Evolutionary conservation across 2,797 vertebrate species (phyloP).

Genomic region (Benthosema pterotum): DNA sequence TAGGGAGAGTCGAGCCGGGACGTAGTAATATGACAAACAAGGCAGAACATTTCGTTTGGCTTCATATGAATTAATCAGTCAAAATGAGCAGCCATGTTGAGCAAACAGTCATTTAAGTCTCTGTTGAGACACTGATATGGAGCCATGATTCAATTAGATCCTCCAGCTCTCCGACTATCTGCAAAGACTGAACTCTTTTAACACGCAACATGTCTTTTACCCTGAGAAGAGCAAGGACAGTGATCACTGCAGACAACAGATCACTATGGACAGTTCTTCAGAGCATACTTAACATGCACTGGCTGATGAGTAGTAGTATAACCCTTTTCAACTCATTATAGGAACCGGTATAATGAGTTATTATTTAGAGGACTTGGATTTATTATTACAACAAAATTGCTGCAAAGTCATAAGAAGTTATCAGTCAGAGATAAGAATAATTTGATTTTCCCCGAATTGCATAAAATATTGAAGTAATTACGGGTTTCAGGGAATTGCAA

Average conservation of each 20-base stretch:
- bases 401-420: background rate
- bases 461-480: background rate
- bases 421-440: background rate
- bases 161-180: background rate
- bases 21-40: constrained; percentile 80
- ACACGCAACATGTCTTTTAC: constrained; percentile 64
- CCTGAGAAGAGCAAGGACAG: constrained; percentile 33
- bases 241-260: no score
- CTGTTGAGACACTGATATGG: constrained; percentile 73
- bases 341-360: background rate
- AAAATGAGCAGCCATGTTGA: constrained; percentile 75
- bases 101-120: constrained; percentile 78
- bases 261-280: constrained; percentile 3
- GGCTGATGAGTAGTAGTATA: constrained; percentile 7
- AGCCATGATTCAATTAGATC: constrained; percentile 83
- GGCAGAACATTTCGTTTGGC: constrained; percentile 86
- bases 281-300: constrained; percentile 9
- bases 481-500: background rate
- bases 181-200: constrained; percentile 48
- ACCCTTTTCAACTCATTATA: background rate
- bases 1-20: constrained; percentile 49
- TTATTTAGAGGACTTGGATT: background rate
- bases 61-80: constrained; percentile 83
- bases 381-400: background rate
- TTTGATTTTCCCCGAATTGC: background rate